Percentiles rank a stretch among this genome's conserved stretches.
phyloP scores from a whole-genome alignment of 2,797 vertebrate genomes.

The Schizothorax lantsangensis region DNA sequence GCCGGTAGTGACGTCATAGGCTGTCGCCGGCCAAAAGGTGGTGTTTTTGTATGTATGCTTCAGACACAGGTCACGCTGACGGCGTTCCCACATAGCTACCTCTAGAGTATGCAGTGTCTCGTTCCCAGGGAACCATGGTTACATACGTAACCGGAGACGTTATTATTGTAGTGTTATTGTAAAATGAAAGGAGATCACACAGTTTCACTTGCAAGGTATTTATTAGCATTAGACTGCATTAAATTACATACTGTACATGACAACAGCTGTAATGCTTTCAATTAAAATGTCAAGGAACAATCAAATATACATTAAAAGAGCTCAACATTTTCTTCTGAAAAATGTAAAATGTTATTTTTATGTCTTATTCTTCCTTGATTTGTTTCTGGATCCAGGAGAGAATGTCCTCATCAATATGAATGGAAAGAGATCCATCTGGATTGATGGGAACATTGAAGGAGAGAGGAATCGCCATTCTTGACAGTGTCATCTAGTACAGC shows the following conservation, averaged over 20 bases:
- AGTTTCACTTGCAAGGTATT: neutral
- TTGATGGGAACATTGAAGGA: constrained; percentile 69
- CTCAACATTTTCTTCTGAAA: neutral
- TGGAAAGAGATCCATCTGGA: constrained; percentile 46
- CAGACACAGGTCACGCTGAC: too few relatives aligned
- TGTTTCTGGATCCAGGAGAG: constrained; percentile 21
- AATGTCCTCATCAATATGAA: constrained; percentile 18
- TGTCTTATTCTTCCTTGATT: neutral
- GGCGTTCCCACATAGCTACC: too few relatives aligned
- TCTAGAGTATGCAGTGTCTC: too few relatives aligned
- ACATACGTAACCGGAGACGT: too few relatives aligned
- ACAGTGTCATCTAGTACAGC: constrained; percentile 66
- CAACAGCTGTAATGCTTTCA: neutral
- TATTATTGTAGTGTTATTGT: neutral
- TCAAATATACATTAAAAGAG: neutral
- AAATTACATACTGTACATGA: neutral
- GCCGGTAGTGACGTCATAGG: too few relatives aligned
- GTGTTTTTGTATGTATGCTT: too few relatives aligned
- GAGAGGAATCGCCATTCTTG: constrained; percentile 62
- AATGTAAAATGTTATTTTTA: neutral
- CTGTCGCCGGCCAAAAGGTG: too few relatives aligned
- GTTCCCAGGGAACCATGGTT: too few relatives aligned
- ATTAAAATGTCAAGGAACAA: neutral
- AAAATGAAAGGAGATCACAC: neutral
- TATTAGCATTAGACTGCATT: neutral